Conservation (phyloP, 2,888 invertebrate genomes). For the Gnatocerus cornutus region DNA sequence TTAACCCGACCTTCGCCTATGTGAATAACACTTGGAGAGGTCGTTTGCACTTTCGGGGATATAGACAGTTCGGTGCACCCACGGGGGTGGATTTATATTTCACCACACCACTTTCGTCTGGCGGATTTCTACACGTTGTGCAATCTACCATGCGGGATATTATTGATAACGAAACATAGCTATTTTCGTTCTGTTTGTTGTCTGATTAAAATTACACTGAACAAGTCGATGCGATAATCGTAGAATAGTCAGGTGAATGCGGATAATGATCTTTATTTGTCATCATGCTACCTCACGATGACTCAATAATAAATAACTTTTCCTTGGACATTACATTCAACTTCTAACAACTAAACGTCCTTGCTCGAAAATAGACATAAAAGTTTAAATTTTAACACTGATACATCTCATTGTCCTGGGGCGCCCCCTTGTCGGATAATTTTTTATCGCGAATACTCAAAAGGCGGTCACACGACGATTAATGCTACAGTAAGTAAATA, state of each 20-base stretch:
- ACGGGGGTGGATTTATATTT: conserved; percentile 17
- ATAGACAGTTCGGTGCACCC: conserved; percentile 33
- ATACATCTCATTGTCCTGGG: conserved; percentile 3
- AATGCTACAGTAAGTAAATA: not conserved
- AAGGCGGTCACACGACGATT: conserved; percentile 16
- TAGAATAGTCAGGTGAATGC: not conserved
- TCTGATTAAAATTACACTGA: conserved; percentile 6
- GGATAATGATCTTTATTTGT: conserved; percentile 37
- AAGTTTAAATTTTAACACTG: not conserved
- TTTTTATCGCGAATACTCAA: conserved; percentile 1
- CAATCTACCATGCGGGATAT: conserved; percentile 13
- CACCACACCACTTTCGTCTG: conserved; percentile 22
- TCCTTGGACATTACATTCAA: conserved; percentile 37
- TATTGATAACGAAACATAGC: conserved; percentile 9
- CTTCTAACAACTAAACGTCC: conserved; percentile 22
- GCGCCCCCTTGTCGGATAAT: not conserved
- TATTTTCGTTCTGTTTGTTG: conserved; percentile 6
- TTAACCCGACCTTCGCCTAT: conserved; percentile 40
- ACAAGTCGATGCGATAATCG: not conserved
- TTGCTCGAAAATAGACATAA: conserved; percentile 25
- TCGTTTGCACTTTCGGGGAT: conserved; percentile 41
- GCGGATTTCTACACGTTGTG: conserved; percentile 24
- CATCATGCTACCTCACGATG: conserved; percentile 33
- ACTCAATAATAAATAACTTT: conserved; percentile 37
- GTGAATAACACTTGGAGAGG: conserved; percentile 47